Evolutionary conservation across 2,888 invertebrate genomes (phyloP).

Genomic region (Tenthredo amoena): DNA sequence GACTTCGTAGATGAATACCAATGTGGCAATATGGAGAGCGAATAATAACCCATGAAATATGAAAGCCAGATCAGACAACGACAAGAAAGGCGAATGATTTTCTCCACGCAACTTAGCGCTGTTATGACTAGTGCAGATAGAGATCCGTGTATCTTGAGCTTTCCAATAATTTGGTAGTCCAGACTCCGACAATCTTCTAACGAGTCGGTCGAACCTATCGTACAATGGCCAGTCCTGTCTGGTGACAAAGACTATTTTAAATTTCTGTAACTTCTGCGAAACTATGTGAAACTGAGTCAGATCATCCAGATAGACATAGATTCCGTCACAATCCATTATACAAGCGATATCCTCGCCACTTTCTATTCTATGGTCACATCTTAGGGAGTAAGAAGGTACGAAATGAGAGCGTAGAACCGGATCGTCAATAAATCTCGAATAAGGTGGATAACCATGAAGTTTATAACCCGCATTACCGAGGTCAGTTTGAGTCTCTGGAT

Average conservation of each 20-base stretch:
- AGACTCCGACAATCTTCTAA: constrained; percentile 7
- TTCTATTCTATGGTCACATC: neutral
- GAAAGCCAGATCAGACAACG: neutral
- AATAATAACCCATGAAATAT: neutral
- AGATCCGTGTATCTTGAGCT: neutral
- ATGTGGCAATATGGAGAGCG: neutral
- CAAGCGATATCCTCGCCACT: neutral
- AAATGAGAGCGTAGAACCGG: neutral
- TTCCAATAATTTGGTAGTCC: neutral
- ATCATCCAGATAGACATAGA: neutral
- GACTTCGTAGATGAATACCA: constrained; percentile 11
- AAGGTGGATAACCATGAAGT: neutral
- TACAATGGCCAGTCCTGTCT: constrained; percentile 13
- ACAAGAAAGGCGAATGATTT: neutral
- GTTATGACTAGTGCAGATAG: neutral
- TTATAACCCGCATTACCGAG: neutral
- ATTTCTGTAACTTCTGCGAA: neutral
- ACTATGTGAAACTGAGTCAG: neutral
- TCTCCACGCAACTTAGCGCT: neutral
- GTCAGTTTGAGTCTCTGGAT: constrained; percentile 6
- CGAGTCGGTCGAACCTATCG: neutral
- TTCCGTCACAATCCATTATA: neutral
- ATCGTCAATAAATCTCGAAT: neutral
- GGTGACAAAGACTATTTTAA: neutral
- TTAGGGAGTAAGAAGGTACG: neutral